Conservation (phyloP, 2,113 vertebrate species). For the Callaeas wilsoni region DNA sequence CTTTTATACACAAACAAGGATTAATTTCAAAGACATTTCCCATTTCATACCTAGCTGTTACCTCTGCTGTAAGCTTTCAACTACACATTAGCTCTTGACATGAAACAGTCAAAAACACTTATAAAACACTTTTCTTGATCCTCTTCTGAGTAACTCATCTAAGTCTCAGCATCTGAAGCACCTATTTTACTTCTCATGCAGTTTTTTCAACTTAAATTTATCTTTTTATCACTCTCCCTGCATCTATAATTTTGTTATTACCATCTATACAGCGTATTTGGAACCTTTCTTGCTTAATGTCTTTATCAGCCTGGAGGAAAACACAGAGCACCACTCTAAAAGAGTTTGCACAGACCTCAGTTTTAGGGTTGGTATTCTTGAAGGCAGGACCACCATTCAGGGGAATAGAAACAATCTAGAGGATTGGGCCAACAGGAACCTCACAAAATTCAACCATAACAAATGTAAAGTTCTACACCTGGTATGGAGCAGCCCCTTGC, state of each 20-base stretch:
- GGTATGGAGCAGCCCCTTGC: neutral
- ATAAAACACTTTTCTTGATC: neutral
- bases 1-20: neutral
- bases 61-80: neutral
- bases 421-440: neutral
- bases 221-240: neutral
- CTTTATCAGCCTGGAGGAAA: neutral
- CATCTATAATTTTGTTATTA: neutral
- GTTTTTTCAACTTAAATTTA: neutral
- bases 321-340: neutral
- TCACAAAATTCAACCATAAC: neutral
- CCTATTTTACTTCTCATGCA: neutral
- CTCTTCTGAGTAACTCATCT: neutral
- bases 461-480: neutral
- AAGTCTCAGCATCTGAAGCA: neutral
- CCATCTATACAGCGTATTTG: neutral
- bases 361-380: neutral
- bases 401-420: neutral
- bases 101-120: slow-evolving; percentile 2
- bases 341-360: neutral
- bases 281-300: neutral
- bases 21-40: neutral
- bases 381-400: neutral
- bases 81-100: neutral
- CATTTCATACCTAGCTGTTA: neutral